Evolutionary conservation across 1,140 invertebrate genomes (phyloP), one percentile per base, ranked within the genome.

Genomic region (Drosophila kikkawai): DNA sequence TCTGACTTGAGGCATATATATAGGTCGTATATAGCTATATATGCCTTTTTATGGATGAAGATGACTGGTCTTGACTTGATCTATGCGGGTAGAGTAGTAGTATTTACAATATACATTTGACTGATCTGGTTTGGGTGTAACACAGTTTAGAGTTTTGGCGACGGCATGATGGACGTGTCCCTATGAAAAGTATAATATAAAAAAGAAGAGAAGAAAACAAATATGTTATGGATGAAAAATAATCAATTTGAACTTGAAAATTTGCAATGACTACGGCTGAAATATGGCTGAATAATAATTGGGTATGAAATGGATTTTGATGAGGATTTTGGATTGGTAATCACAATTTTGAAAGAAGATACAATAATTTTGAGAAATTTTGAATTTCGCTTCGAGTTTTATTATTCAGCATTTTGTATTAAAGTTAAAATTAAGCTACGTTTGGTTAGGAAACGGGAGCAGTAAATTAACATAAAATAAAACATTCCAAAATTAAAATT

Each of bases 141-240:
- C 83, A 87, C 84, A 87, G 73, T 79, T 88, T 86, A 90, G 58
- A 90, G 85, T 90, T 90, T 90, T 90, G 85, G 85, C 85, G 85
- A 82, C 85, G 85, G 85, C 85, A 90, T 90, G 85, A 90, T 90
- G 85, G 59, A 80, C 71, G 85, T 85, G 67, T 90, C 85, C 85
- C 85, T 90, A 85, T 90, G 78, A 82, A 70, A 88, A 84, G 69
- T 71, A 90, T 85, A 88, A 81, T 79, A 75, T 53, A 58, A 79
- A 87, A 77, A 82, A 87, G 81, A 87, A 55, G 51, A 90, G 71
- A 75, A 90, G 70, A 90, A 88, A 68, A 88, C 82, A 57, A 82
- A 88, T 61, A 80, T 88, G 63, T 67, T 74, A 71, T 77, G 75
- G 47, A 87, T 78, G 74, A 75, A 84, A 84, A 84, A 71, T 42